Conservation (phyloP, 2,888 invertebrate species). For the Pemphredon lugubris region DNA sequence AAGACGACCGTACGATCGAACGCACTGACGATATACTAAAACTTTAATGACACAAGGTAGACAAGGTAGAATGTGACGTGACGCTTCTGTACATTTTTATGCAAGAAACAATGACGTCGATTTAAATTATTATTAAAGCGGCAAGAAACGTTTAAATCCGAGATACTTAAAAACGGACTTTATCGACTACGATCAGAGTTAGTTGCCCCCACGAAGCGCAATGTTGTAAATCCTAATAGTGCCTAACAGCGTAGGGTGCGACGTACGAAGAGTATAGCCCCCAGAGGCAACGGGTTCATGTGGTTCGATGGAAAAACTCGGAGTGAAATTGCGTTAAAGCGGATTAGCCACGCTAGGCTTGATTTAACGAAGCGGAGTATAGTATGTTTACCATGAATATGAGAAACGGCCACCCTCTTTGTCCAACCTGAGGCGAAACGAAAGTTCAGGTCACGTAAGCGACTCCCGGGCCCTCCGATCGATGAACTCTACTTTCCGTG, state of each 20-base stretch:
- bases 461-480: conserved; percentile 54
- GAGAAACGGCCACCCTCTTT: conserved; percentile 57
- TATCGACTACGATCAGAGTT: conserved; percentile 6
- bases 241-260: conserved; percentile 22
- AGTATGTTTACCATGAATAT: conserved; percentile 62
- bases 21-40: too few relatives aligned
- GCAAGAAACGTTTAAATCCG: not conserved
- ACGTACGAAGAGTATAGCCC: conserved; percentile 3
- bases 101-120: too few relatives aligned
- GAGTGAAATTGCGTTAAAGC: conserved; percentile 66
- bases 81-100: too few relatives aligned
- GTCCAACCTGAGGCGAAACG: conserved; percentile 49
- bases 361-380: conserved; percentile 58
- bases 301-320: conserved; percentile 33
- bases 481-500: conserved; percentile 65
- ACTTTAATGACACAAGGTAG: too few relatives aligned
- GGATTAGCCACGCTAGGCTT: conserved; percentile 63
- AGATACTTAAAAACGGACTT: not conserved
- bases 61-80: too few relatives aligned
- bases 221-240: conserved; percentile 42
- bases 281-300: conserved; percentile 1
- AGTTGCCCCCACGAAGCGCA: conserved; percentile 17
- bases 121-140: too few relatives aligned
- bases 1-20: too few relatives aligned
- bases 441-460: conserved; percentile 68